Conservation (phyloP, 2,888 invertebrate genomes). For the Oligia fasciuncula region DNA sequence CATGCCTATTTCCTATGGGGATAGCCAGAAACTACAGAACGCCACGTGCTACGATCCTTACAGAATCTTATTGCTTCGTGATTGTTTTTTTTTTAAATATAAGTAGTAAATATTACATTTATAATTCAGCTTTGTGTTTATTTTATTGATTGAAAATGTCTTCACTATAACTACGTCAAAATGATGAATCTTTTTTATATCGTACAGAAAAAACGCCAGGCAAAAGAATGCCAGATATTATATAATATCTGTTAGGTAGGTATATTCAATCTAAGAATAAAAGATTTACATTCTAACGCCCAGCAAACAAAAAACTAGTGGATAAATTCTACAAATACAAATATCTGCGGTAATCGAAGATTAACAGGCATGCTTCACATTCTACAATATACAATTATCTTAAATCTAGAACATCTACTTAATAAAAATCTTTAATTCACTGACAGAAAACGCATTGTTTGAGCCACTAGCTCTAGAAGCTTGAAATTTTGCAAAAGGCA, state of each 20-base stretch:
- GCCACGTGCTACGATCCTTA: neutral
- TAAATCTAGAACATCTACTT: neutral
- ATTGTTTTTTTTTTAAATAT: neutral
- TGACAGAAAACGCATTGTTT: neutral
- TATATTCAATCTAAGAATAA: neutral
- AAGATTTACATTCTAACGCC: neutral
- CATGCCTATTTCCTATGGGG: too few species aligned
- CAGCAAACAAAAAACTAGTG: neutral
- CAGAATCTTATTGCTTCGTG: neutral
- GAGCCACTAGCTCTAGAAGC: neutral
- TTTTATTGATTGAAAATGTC: neutral
- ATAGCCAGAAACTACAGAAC: neutral
- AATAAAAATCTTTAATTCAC: neutral
- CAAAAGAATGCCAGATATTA: neutral
- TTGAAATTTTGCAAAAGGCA: neutral
- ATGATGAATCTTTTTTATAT: neutral
- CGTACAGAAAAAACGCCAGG: neutral
- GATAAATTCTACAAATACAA: neutral
- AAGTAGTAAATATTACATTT: neutral
- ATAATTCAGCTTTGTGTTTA: neutral
- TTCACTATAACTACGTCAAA: neutral
- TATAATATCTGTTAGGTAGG: neutral
- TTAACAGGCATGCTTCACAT: neutral
- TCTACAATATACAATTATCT: neutral
- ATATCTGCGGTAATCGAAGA: neutral